Base-by-base conservation (phyloP, 2,113 vertebrate genomes). In the Psephotus haematonotus region DNA sequence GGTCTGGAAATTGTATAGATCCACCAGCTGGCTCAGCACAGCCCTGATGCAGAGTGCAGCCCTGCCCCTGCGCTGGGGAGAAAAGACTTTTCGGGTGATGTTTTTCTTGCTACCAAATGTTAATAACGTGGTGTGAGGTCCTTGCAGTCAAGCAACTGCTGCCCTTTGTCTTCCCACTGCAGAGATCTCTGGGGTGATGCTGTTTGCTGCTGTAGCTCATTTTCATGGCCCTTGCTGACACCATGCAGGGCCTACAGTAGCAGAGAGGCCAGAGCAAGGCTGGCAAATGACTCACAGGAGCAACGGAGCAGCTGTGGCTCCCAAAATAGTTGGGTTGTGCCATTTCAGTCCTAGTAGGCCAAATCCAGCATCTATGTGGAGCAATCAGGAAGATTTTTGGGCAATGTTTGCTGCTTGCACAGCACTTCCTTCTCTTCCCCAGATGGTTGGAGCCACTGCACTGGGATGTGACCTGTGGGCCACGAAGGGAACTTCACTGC, bases 1-100 rank as follows among this genome's bases (percentile, higher is more conserved):
- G 74, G 91, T 96, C 95, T 96, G 96, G 95, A 78, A 93, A 95
- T 57, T 89, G 89, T 96, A 94, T 89, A 95, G 91, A 92, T 91
- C 33, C 59, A 60, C 75, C 8, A 7, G 49, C 87, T 91, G 84
- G 47, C 91, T 95, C 71, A 77, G 92, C 44, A 63, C 49, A 93
- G 67, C 55, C 62, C 71, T 2, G 2, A 41, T 4, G 1, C 81
- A 59, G 57, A 64, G 28, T 1, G 1, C 35, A 82, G 70, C 62
- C 19, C 1, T 82, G 57, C 22, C 35, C 29, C 78, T 52, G 55
- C 0, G 1, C 57, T 64, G 55, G 35, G 12, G 1, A 86, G 74
- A 39, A 75, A 78, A 28, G 39, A 5, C 65, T 85, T 87, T 82
- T 74, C 57, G 1, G 0, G 49, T 49, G 74, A 68, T 57, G 76